Evolutionary conservation across 2,113 vertebrate genomes (phyloP), one percentile per base, ranked within the genome.

Genomic region (Gasterosteus aculeatus): DNA sequence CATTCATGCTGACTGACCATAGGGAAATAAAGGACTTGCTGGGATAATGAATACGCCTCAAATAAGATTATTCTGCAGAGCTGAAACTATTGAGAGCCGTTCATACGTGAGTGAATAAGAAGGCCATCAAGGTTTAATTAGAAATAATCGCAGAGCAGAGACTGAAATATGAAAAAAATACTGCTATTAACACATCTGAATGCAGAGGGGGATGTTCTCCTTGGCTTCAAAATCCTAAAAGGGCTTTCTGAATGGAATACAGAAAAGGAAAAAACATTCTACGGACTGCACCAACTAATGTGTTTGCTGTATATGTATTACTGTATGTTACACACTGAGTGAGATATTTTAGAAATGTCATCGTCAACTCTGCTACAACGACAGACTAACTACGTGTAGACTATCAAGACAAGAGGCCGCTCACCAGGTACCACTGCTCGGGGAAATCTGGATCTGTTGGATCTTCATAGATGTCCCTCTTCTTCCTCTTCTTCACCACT

Each of bases 351-450:
- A 14, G 5, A 33, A 60, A 22, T 26, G 39, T 59, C 18, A 64
- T 16, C 15, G 0, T 63, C 41, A 26, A 16, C 46, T 63, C 18
- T 57, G 9, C 29, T 26, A 42, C 59, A 41, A 78, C 29, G 29
- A 38, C 6, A 46, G 11, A 65, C 11, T 41, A 60, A 61, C 54
- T 31, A 80, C 1, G 38, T 41, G 0, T 10, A 15, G 18, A 15
- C 18, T 33, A 2, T 31, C 49, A 66, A 68, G 31, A 80, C 53
- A 38, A 62, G 47, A 78, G 14, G 69, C 6, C 9, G 88, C 96
- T 29, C 85, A 99, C 98, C 96, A 99, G 94, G 83, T 99, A 99
- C 98, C 98, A 99, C 92, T 99, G 98, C 93, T 97, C 95, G 0
- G 95, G 89, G 80, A 97, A 98, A 88, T 97, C 97, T 1, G 98